A percentile compares a stretch with the other conserved stretches of the same genome.
Conservation (phyloP, 1,140 invertebrate genomes). For the Listronotus oregonensis region DNA sequence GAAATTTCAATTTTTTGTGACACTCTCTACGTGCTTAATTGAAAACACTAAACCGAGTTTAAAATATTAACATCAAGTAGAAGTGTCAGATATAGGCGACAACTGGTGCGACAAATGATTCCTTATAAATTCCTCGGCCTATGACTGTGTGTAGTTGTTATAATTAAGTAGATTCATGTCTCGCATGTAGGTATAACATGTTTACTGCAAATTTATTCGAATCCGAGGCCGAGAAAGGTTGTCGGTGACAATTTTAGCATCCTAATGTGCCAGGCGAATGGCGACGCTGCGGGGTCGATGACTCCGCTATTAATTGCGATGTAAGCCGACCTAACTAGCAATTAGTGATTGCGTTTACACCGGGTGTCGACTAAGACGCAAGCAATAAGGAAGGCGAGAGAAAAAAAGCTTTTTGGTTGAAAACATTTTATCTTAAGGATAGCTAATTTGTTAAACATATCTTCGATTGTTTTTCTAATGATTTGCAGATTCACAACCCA, state of each 20-base stretch:
- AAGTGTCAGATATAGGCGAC: no score
- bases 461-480: no score
- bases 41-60: no score
- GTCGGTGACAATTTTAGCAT: constrained; percentile 44
- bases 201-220: constrained; percentile 48
- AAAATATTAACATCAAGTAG: no score
- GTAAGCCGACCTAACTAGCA: background rate
- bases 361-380: background rate
- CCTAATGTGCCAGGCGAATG: constrained; percentile 26
- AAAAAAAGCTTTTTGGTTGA: no score
- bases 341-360: constrained; percentile 12
- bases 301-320: constrained; percentile 27
- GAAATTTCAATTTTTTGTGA: no score
- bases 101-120: background rate
- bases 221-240: constrained; percentile 28
- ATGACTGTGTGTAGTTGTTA: constrained; percentile 29
- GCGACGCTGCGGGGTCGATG: constrained; percentile 31
- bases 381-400: no score
- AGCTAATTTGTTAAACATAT: no score
- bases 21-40: no score
- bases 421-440: no score
- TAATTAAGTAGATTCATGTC: constrained; percentile 45
- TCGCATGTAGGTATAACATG: constrained; percentile 44
- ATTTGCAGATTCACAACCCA: no score
- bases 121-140: background rate